Base-by-base conservation (phyloP, 2,888 invertebrate genomes). In the Tenthredo distinguenda region DNA sequence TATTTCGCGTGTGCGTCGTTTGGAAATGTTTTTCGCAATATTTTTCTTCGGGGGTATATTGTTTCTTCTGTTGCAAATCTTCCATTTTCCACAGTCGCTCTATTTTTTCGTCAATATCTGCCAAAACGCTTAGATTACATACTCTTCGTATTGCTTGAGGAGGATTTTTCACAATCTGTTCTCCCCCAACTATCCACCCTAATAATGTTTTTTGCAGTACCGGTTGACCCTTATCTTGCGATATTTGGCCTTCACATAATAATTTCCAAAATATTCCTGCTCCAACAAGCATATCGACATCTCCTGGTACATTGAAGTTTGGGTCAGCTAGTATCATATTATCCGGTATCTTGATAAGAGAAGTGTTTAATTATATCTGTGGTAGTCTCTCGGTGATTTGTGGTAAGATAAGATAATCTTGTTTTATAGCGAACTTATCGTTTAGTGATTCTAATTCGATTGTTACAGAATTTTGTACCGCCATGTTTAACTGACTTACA, bases 381-480 rank as follows among this genome's bases (percentile, higher is more conserved):
- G 87, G 87, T 58, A 86, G 83, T n/a, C 81, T 26, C n/a, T 86
- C 85, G 5, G 87, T 87, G 34, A 88, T 87, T 18, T 21, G 71
- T 31, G 88, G 86, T 31, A 87, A n/a, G 1, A 87, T 85, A 34
- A 88, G 55, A 55, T 84, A 88, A 7, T 87, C 84, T 65, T 87
- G 82, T 5, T 43, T 21, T n/a, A 79, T 47, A n/a, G 58, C 21
- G 74, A 85, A 88, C 7, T 74, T 40, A 74, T 40, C 15, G 3
- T 12, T 77, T 31, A 83, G 87, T 55, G 87, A 87, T 26, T 79
- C 87, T 3, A 88, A 76, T 65, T 58, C 84, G 2, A 87, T 77
- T 40, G 50, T 55, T 0, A 81, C 79, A 26, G 81, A 86, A n/a
- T 37, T n/a, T 76, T 26, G 74, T 3, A 87, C 76, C 12, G 31